Evolutionary conservation across 2,797 vertebrate species (phyloP).

Genomic region (Silurus lanzhouensis): DNA sequence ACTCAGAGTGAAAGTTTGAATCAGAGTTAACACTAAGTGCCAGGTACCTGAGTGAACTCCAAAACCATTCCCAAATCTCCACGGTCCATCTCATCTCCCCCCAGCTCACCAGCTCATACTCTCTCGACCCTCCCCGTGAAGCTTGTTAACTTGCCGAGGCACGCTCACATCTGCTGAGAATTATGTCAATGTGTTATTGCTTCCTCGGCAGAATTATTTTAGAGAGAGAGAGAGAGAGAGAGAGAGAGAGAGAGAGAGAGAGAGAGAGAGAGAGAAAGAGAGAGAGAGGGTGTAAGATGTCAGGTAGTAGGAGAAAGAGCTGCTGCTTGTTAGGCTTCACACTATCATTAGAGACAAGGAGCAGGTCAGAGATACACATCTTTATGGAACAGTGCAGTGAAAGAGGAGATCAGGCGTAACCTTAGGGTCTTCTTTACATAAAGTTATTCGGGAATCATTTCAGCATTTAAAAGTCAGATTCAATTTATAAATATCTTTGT

Average conservation of each 20-base stretch:
- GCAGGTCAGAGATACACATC: constrained; percentile 64
- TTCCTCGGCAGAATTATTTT: constrained; percentile 73
- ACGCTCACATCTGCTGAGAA: constrained; percentile 76
- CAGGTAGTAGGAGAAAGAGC: constrained; percentile 58
- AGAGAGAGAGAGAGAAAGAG: constrained; percentile 21
- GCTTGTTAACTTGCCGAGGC: constrained; percentile 73
- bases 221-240: constrained; percentile 48
- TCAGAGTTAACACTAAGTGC: constrained; percentile 4
- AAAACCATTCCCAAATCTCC: constrained; percentile 33
- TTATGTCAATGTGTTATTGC: constrained; percentile 74
- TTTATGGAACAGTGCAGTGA: constrained; percentile 36
- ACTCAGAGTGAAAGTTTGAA: constrained; percentile 19
- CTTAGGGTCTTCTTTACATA: neutral
- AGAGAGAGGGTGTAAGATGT: constrained; percentile 58
- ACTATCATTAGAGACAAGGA: constrained; percentile 65
- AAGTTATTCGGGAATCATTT: neutral
- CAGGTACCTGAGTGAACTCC: constrained; percentile 22
- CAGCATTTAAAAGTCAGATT: neutral
- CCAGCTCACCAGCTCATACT: constrained; percentile 15
- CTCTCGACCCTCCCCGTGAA: constrained; percentile 58
- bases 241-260: constrained; percentile 21
- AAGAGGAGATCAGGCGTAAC: neutral
- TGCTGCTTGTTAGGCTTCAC: constrained; percentile 66
- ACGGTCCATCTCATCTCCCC: neutral
- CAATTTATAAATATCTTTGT: no score